These are phyloP conservation scores for Atopsyche davidsoni DNA, from an alignment of 1,140 invertebrate genomes.

Conservation along the genomic window DNA sequence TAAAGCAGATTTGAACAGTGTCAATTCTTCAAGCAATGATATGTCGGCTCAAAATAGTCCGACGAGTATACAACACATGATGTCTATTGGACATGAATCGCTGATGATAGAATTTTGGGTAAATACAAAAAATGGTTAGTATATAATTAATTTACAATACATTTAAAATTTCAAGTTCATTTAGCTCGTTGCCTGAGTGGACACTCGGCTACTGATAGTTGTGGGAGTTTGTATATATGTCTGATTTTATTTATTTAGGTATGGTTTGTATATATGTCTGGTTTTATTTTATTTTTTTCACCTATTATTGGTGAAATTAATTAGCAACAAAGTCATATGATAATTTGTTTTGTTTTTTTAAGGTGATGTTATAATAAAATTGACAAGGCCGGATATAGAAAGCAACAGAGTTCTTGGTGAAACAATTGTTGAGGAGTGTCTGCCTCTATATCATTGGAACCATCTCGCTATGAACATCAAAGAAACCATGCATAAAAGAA, in stretches of 20 bases:
- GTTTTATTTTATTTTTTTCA: neutral
- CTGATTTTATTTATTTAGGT: too few species aligned
- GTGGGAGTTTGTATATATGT: too few species aligned
- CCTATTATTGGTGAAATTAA: too few species aligned
- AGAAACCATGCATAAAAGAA: constrained; percentile 51
- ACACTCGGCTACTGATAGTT: too few species aligned
- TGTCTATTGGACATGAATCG: constrained; percentile 52
- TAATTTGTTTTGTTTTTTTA: constrained; percentile 26
- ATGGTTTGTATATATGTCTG: constrained; percentile 10
- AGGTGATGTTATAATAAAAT: constrained; percentile 49
- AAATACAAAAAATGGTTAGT: constrained; percentile 45
- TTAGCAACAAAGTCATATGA: too few species aligned
- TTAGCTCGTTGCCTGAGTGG: too few species aligned
- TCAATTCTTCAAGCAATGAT: too few species aligned
- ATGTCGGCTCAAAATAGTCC: neutral
- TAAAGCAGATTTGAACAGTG: too few species aligned
- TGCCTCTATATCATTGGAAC: constrained; percentile 51
- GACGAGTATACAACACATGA: constrained; percentile 40
- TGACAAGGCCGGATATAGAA: constrained; percentile 52
- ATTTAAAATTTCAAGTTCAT: too few species aligned
- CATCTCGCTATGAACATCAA: constrained; percentile 56
- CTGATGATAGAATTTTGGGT: constrained; percentile 49
- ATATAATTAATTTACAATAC: too few species aligned
- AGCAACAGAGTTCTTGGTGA: constrained; percentile 50
- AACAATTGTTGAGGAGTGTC: constrained; percentile 44